Base-by-base conservation (phyloP, 1,140 invertebrate genomes). In the Cherax quadricarinatus region DNA sequence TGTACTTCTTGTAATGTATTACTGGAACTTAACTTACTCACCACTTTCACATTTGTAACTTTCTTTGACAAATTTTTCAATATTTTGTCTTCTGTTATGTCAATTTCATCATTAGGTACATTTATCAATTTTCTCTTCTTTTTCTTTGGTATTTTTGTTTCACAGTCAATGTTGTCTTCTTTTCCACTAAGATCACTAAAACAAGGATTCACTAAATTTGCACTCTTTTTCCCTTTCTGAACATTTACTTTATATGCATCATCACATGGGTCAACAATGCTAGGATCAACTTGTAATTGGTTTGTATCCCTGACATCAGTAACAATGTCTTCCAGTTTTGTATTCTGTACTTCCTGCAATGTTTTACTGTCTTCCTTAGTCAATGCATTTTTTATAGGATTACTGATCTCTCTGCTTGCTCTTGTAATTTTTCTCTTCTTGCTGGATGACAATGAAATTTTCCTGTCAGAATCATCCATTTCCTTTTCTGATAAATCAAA, bases 91-190 rank as follows among this genome's bases (percentile, higher is more conserved):
- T 75, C 70, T 75, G 24, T 75, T 9, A 6, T 18, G 5, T 70
- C 66, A 30, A 9, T 10, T 6, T 5, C 30, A 75, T 30, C 70
- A 75, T 21, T 9, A 75, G 12, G 18, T 53, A 12, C 21, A 75
- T 30, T 75, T n/a, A 30, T 7, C 16, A 60, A 57, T 60, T 60
- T 83, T 60, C 16, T 83, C 10, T 83, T 83, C 51, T 83, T 83
- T 83, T 24, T 83, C 51, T 83, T 83, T 82, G 80, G 80, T 24
- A 83, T 12, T 60, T 83, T 83, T n/a, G 10, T 14, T 60, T 83
- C 51, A 60, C 24, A 53, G 14, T 75, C 70, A 24, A 75, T 75
- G 6, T 30, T 75, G n/a, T 75, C 70, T 75, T 75, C 70, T 24
- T 75, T 75, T n/a, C n/a, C n/a, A 16, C 21, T 21, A 75, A 30